These are phyloP conservation scores for Dendrocincla tyrannina DNA, from an alignment of 2,797 vertebrate genomes.

Conservation along the genomic window DNA sequence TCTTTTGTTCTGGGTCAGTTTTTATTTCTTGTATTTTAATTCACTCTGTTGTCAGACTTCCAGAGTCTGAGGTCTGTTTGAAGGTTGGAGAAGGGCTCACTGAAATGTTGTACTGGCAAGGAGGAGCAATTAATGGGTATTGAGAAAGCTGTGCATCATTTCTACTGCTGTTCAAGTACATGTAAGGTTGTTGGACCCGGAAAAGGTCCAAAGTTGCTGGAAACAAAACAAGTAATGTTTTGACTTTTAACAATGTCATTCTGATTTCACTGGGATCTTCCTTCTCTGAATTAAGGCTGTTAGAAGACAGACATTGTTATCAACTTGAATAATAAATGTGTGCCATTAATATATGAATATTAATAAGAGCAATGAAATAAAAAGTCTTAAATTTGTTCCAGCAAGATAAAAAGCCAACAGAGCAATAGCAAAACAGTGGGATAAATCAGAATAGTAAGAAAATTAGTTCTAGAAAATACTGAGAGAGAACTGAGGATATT, in stretches of 20 bases:
- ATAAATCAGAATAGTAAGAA: background rate
- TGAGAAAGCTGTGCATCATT: background rate
- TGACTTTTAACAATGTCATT: slow-evolving; percentile 18
- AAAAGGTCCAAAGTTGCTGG: background rate
- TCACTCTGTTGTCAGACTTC: background rate
- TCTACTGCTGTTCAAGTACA: background rate
- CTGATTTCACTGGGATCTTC: slow-evolving; percentile 9
- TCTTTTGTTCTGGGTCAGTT: background rate
- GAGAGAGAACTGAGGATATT: background rate
- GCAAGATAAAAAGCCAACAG: slow-evolving; percentile 2
- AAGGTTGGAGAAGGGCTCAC: background rate
- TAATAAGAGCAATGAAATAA: slow-evolving; percentile 48
- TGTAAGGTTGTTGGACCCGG: background rate
- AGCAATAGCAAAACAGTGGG: background rate
- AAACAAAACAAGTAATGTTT: background rate
- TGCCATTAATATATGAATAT: slow-evolving; percentile 39
- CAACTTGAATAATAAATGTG: slow-evolving; percentile 21
- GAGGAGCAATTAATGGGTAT: background rate
- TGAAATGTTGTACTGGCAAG: background rate
- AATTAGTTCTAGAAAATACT: background rate
- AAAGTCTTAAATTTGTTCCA: slow-evolving; percentile 24
- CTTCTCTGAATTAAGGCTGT: slow-evolving; percentile 1
- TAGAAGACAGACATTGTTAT: slow-evolving; percentile 27
- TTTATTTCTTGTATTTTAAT: background rate
- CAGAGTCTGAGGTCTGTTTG: background rate